Percentiles rank a stretch among this genome's conserved stretches.
Conservation (phyloP, 2,888 invertebrate genomes). For the Eristalis pertinax region DNA sequence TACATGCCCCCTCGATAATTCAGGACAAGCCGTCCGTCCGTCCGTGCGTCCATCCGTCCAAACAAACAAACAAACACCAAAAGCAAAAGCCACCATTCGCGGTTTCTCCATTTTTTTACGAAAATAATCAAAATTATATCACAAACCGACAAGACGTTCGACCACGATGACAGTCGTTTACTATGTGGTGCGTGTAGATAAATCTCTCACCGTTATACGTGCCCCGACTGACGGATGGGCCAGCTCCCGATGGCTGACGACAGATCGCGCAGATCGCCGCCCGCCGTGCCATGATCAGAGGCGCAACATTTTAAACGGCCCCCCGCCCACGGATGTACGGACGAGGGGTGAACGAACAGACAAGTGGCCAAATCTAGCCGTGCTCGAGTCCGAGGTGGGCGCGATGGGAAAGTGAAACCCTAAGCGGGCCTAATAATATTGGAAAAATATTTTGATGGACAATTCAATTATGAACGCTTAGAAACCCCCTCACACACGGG, state of each 20-base stretch:
- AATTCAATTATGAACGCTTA: constrained; percentile 58
- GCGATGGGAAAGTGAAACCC: constrained; percentile 59
- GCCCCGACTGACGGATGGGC: constrained; percentile 28
- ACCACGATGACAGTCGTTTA: constrained; percentile 12
- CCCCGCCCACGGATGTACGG: neutral
- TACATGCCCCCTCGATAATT: constrained; percentile 57
- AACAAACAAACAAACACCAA: constrained; percentile 27
- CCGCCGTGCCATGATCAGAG: constrained; percentile 32
- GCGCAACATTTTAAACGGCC: constrained; percentile 7
- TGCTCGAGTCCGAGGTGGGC: neutral
- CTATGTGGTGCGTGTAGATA: constrained; percentile 62
- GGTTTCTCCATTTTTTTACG: constrained; percentile 64
- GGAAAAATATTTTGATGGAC: constrained; percentile 49
- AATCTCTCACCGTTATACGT: constrained; percentile 67
- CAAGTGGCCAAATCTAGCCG: constrained; percentile 17
- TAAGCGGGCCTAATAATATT: constrained; percentile 52
- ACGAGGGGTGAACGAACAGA: constrained; percentile 42
- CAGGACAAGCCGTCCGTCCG: constrained; percentile 31
- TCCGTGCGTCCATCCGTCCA: neutral
- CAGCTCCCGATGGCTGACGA: constrained; percentile 11
- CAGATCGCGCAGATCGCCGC: neutral
- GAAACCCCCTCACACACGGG: constrained; percentile 58
- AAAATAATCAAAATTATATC: constrained; percentile 71
- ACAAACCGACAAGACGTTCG: constrained; percentile 38
- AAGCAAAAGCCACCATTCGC: constrained; percentile 3